Evolutionary conservation across 1,140 invertebrate species (phyloP).

Genomic region (Halesus radiatus): DNA sequence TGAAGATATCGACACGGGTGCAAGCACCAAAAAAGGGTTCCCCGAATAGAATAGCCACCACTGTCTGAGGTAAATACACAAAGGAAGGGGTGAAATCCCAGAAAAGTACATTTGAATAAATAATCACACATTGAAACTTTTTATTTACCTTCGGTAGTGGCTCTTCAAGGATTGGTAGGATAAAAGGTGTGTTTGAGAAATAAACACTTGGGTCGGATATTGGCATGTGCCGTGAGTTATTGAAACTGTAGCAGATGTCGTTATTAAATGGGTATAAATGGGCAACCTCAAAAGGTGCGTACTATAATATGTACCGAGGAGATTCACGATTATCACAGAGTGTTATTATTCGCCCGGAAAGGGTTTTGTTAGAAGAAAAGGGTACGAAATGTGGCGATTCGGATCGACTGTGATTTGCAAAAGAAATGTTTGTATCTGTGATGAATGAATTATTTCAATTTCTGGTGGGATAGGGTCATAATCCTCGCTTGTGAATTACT

Average conservation of each 20-base stretch:
- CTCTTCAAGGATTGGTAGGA: slow-evolving; percentile 34
- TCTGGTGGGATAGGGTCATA: neutral
- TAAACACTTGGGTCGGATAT: slow-evolving; percentile 42
- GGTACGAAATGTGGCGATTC: neutral
- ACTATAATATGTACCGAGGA: neutral
- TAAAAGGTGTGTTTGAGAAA: slow-evolving; percentile 46
- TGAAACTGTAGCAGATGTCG: slow-evolving; percentile 41
- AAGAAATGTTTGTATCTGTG: neutral
- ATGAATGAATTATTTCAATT: neutral
- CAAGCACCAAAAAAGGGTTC: slow-evolving; percentile 1
- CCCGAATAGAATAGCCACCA: neutral
- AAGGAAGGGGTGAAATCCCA: slow-evolving; percentile 47
- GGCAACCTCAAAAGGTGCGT: neutral
- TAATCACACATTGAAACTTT: slow-evolving; percentile 42
- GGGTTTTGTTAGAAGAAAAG: slow-evolving; percentile 29
- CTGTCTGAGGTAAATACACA: slow-evolving; percentile 26
- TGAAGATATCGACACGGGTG: slow-evolving; percentile 31
- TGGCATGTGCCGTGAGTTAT: slow-evolving; percentile 50
- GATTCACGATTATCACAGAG: neutral
- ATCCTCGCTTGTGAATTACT: neutral
- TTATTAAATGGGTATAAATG: slow-evolving; percentile 38
- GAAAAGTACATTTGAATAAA: slow-evolving; percentile 47
- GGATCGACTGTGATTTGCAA: neutral
- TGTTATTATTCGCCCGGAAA: slow-evolving; percentile 1
- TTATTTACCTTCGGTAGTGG: slow-evolving; percentile 53